phyloP scores from a whole-genome alignment of 2,888 invertebrate genomes.

The Dicroscelio sp. region DNA sequence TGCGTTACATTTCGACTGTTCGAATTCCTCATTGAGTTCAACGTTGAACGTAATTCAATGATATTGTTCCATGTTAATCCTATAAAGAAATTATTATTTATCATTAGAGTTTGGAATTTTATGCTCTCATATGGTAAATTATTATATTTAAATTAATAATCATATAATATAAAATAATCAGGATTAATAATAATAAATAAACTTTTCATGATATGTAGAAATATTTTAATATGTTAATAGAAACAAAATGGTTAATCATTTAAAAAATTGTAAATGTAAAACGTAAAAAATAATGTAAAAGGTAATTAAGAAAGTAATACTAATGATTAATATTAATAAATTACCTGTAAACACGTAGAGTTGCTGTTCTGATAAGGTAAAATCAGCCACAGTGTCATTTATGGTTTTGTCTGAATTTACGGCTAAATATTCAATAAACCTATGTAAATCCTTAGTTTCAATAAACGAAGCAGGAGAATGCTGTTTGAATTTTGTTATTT shows the following conservation, averaged over 20 bases:
- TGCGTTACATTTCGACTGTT: background rate
- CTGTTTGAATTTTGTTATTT: slow-evolving; percentile 29
- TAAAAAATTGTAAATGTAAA: too few relatives aligned
- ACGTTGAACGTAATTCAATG: background rate
- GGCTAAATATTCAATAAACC: slow-evolving; percentile 20
- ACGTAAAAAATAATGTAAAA: background rate
- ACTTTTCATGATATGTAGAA: too few relatives aligned
- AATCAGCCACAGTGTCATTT: slow-evolving; percentile 57
- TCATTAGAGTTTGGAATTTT: too few relatives aligned
- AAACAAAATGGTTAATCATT: too few relatives aligned
- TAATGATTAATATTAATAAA: background rate
- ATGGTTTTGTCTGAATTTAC: background rate
- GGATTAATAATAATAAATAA: too few relatives aligned
- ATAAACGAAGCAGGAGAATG: slow-evolving; percentile 34
- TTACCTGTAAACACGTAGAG: slow-evolving; percentile 70
- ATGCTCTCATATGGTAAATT: too few relatives aligned
- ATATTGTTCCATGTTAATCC: background rate
- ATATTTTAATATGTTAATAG: too few relatives aligned
- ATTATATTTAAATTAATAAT: too few relatives aligned
- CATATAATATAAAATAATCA: too few relatives aligned
- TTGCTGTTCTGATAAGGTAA: slow-evolving; percentile 57
- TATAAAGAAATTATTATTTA: too few relatives aligned
- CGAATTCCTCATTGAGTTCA: background rate
- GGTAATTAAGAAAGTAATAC: background rate
- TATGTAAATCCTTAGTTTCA: slow-evolving; percentile 22